Evolutionary conservation across 2,113 vertebrate genomes (phyloP).

Genomic region (Xenopus borealis): DNA sequence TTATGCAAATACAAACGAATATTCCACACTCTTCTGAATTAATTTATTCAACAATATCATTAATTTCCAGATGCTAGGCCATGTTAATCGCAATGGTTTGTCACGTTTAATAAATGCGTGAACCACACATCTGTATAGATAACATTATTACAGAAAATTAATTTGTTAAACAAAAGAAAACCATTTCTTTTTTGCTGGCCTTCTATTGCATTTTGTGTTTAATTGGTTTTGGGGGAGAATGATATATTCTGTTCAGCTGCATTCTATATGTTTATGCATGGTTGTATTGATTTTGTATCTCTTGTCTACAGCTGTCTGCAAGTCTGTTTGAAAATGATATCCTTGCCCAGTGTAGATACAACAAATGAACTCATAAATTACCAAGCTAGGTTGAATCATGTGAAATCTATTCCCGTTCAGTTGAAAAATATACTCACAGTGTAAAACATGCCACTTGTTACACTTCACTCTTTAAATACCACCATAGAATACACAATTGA

Average conservation of each 20-base stretch:
- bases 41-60: constrained; percentile 4
- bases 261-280: constrained; percentile 27
- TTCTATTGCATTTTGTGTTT: constrained; percentile 23
- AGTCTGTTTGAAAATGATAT: constrained; percentile 18
- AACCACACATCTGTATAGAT: constrained; percentile 2
- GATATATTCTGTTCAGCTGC: constrained; percentile 36
- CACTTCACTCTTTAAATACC: neutral
- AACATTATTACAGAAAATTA: neutral
- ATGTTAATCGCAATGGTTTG: neutral
- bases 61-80: constrained; percentile 4
- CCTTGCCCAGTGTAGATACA: constrained; percentile 7
- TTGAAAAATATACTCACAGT: constrained; percentile 1
- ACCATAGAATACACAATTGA: neutral
- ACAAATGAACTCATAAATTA: constrained; percentile 8
- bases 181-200: neutral
- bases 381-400: neutral
- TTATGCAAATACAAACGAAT: neutral
- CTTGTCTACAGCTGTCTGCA: neutral
- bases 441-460: constrained; percentile 3
- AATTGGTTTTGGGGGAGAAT: constrained; percentile 28
- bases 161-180: neutral
- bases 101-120: constrained; percentile 4
- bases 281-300: constrained; percentile 4
- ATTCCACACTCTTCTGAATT: neutral
- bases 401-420: constrained; percentile 14